phyloP scores from a whole-genome alignment of 2,113 vertebrate species.

The Actenoides lindsayi region DNA sequence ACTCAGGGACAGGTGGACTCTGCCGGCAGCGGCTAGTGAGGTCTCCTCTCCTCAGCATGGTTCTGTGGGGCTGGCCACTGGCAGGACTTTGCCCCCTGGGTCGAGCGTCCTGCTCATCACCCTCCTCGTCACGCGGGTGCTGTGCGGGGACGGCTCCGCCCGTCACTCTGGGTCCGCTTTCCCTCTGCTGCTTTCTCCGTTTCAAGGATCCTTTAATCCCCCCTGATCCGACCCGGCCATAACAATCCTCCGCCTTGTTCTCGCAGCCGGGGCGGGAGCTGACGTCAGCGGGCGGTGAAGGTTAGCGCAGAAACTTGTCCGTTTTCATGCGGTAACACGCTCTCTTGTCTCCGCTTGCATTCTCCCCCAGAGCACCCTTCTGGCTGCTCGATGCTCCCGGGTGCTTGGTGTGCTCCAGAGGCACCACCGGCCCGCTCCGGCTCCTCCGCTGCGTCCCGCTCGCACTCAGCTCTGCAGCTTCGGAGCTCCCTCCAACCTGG shows the following conservation, averaged over 20 bases:
- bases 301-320: not conserved
- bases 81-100: rapidly evolving
- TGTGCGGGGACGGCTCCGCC: not conserved
- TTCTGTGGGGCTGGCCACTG: not conserved
- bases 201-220: not conserved
- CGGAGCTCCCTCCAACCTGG: not conserved
- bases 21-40: not conserved
- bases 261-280: not conserved
- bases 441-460: rapidly evolving
- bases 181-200: not conserved
- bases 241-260: slow-evolving; percentile 28
- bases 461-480: not conserved
- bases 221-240: not conserved
- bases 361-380: not conserved
- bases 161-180: not conserved
- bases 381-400: too few relatives aligned
- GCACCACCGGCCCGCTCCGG: not conserved
- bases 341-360: rapidly evolving
- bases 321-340: not conserved
- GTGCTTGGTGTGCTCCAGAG: not conserved
- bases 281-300: not conserved
- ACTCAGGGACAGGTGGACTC: not conserved
- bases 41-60: not conserved
- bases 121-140: too few relatives aligned
- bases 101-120: not conserved